Conservation (phyloP, 2,888 invertebrate genomes). For the Caenorhabditis becei region DNA sequence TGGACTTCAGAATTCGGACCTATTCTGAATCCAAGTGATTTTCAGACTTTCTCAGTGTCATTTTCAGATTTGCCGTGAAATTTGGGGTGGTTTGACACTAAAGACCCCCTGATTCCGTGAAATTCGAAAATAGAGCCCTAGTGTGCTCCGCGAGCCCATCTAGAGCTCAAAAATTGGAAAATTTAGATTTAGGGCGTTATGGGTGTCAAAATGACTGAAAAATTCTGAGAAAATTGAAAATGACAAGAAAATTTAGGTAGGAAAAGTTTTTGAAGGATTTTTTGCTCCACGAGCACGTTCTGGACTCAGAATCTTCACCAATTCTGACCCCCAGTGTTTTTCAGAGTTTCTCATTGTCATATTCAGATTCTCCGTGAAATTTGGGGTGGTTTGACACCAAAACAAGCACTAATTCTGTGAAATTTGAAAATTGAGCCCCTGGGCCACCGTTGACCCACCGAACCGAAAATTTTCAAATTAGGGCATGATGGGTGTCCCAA, state of each 20-base stretch:
- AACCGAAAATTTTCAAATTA: neutral
- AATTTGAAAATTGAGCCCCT: neutral
- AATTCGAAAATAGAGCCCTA: neutral
- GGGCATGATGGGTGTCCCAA: neutral
- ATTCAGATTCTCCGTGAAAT: too few species aligned
- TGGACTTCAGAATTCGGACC: too few species aligned
- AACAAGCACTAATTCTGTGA: too few species aligned
- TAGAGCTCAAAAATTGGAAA: neutral
- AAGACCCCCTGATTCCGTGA: neutral
- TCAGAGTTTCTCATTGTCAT: too few species aligned
- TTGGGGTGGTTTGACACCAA: too few species aligned
- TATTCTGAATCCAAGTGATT: neutral
- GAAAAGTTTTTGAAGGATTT: neutral
- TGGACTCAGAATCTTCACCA: too few species aligned
- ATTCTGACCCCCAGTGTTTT: too few species aligned
- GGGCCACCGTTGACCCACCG: neutral
- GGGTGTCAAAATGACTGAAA: neutral
- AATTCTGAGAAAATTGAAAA: neutral
- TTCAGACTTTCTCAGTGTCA: neutral
- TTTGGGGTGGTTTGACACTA: neutral
- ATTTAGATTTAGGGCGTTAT: neutral
- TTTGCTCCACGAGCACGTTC: too few species aligned
- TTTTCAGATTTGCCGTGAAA: neutral
- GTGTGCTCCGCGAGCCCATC: neutral
- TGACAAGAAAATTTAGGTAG: neutral